Percentiles rank a stretch among this genome's conserved stretches.
Conservation (phyloP, 2,888 invertebrate species). For the Apamea crenata region DNA sequence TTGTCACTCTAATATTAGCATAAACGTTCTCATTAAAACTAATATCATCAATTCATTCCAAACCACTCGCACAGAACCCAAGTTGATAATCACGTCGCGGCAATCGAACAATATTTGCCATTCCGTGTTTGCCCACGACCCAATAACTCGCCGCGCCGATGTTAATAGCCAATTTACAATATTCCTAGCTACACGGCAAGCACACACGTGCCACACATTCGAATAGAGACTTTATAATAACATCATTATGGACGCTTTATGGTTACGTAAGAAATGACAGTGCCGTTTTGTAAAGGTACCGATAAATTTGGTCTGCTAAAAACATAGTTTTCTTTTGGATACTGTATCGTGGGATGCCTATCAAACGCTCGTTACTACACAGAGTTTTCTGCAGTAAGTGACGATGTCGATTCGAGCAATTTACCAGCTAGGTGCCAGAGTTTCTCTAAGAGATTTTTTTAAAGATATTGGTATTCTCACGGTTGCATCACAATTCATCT, state of each 20-base stretch:
- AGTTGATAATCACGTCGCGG: conserved; percentile 38
- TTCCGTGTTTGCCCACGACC: conserved; percentile 49
- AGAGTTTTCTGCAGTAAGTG: neutral
- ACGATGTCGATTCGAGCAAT: too few species aligned
- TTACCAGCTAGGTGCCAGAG: too few species aligned
- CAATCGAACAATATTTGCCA: conserved; percentile 59
- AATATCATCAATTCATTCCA: conserved; percentile 3
- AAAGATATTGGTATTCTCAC: too few species aligned
- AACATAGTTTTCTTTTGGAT: neutral
- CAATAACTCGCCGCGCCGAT: conserved; percentile 49
- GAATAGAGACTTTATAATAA: conserved; percentile 16
- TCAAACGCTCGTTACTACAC: neutral
- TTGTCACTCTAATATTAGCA: neutral
- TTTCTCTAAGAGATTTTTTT: too few species aligned
- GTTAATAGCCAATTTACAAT: conserved; percentile 61
- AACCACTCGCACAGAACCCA: conserved; percentile 10
- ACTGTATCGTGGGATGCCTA: neutral
- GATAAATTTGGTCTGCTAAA: neutral
- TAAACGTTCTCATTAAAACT: conserved; percentile 6
- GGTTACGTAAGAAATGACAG: neutral
- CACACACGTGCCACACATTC: conserved; percentile 15
- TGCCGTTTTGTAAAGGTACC: neutral
- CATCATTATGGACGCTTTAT: neutral
- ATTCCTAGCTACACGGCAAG: conserved; percentile 37
- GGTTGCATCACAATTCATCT: too few species aligned